Evolutionary conservation across 2,888 invertebrate genomes (phyloP), one percentile per base, ranked within the genome.

Genomic region (Metallyticus violacea): DNA sequence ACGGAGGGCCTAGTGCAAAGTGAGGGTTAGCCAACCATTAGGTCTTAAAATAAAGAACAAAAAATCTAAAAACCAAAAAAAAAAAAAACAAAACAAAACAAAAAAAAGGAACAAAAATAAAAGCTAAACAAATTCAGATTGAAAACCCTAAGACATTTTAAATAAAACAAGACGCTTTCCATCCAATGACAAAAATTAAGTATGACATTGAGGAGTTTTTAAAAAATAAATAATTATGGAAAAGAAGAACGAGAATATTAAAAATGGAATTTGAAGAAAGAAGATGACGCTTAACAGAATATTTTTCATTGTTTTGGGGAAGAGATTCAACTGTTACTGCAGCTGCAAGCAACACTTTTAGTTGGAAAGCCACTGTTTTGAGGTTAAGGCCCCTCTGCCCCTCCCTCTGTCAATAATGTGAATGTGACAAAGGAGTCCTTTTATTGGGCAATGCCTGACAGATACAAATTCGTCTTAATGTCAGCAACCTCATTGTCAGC

Each of bases 1-100:
- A 88, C 27, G 87, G 85, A 7, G 88, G 87, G 77, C 87, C 87
- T 79, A 87, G 86, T 86, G 86, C 85, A 84, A 88, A 88, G 88
- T 88, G 88, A 88, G 87, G 87, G 83, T 86, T 85, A 86, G 85
- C 81, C 77, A 84, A 80, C 26, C 80, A 77, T 87, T 87, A 87
- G 87, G 82, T 81, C 82, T 15, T 83, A n/a, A 83, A 83, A 83
- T 83, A 81, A 81, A 81, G 40, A 81, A 30, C 27, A 83, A 83
- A 26, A 83, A 83, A 83, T 76, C 76, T 83, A 77, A 77, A 77
- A 83, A 28, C 27, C 25, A 83, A 81, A 25, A 25, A 30, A 7
- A 81, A 81, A 79, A 26, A 15, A 79, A 27, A 26, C 15, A 81
- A 62, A 62, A 15, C 26, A 6, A 26, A 79, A 79, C 6, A 22